A percentile compares a stretch with the other conserved stretches of the same genome.
Evolutionary conservation across 2,888 invertebrate genomes (phyloP).

Genomic region (Sphaerolaimus hirsutus): DNA sequence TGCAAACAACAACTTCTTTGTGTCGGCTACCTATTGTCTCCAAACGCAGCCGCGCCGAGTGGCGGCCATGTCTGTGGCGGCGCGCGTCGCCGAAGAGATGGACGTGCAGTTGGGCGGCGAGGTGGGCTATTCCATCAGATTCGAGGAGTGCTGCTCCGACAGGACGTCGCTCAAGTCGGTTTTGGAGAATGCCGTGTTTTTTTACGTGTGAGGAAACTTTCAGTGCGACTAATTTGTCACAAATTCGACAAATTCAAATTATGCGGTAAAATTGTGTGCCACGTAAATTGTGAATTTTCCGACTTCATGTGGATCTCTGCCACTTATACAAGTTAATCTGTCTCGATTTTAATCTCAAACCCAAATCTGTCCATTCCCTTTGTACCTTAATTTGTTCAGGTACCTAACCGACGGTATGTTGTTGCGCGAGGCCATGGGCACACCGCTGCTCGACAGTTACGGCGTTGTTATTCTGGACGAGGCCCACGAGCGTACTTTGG

Average conservation of each 20-base stretch:
- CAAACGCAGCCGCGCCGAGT: slow-evolving; percentile 77
- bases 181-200: background rate
- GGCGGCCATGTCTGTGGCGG: slow-evolving; percentile 97
- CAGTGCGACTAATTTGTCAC: background rate
- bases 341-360: no score
- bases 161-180: slow-evolving; percentile 69
- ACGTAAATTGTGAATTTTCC: no score
- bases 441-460: slow-evolving; percentile 84
- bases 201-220: background rate
- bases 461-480: slow-evolving; percentile 86
- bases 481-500: slow-evolving; percentile 90
- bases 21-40: slow-evolving; percentile 10
- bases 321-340: no score
- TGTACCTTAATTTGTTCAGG: slow-evolving; percentile 30
- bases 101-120: slow-evolving; percentile 72
- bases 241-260: background rate
- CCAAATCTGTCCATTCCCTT: no score
- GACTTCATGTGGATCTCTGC: no score
- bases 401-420: slow-evolving; percentile 99
- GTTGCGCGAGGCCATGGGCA: slow-evolving; percentile 91
- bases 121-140: slow-evolving; percentile 88
- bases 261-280: no score
- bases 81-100: slow-evolving; percentile 96
- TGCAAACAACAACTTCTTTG: no score
- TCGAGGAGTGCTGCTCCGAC: slow-evolving; percentile 86